Conservation (phyloP, 2,888 invertebrate species). For the Pycnomerus fuliginosus region DNA sequence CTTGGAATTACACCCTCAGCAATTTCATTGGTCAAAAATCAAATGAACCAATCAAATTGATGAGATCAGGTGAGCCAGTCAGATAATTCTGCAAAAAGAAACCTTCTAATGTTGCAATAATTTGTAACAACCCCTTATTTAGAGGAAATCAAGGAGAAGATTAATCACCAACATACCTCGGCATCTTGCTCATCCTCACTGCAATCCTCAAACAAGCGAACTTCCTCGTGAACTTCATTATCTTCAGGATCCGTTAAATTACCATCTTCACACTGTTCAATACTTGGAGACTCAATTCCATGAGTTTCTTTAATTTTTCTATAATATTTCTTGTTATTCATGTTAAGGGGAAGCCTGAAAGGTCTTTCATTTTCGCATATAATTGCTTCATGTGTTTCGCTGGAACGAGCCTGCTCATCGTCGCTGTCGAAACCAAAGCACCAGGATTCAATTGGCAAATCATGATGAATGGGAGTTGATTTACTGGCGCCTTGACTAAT, state of each 20-base stretch:
- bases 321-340: conserved; percentile 11
- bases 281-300: neutral
- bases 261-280: neutral
- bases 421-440: conserved; percentile 14
- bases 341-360: conserved; percentile 8
- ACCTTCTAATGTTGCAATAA: no score
- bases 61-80: no score
- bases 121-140: no score
- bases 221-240: conserved; percentile 2
- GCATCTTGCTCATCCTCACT: neutral
- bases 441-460: no score
- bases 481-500: neutral
- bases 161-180: conserved; percentile 5
- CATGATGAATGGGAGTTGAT: no score
- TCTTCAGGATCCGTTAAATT: no score
- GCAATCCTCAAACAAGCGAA: conserved; percentile 22
- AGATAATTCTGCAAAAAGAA: no score
- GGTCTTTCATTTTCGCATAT: conserved; percentile 6
- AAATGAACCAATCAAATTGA: no score
- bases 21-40: no score
- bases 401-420: conserved; percentile 2
- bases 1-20: no score
- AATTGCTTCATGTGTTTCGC: neutral
- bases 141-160: no score
- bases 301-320: conserved; percentile 3